These are phyloP conservation scores for Schizopygopsis pylzovi DNA, from an alignment of 2,797 vertebrate species.

Conservation along the genomic window DNA sequence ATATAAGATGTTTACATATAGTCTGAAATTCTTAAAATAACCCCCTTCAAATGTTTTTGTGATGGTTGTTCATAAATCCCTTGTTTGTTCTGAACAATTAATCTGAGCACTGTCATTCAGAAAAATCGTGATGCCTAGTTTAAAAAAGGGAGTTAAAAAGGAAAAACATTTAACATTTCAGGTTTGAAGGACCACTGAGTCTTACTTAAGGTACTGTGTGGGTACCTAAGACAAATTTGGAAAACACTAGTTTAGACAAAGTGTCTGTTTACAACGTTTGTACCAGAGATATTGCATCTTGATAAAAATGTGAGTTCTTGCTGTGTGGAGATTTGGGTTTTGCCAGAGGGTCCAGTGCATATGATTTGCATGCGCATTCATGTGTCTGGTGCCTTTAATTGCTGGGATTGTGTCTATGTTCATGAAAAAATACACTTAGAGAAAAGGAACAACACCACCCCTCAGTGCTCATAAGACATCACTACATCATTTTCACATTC, in stretches of 20 bases:
- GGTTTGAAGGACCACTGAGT: neutral
- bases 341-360: conserved; percentile 10
- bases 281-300: neutral
- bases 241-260: neutral
- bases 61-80: too few species aligned
- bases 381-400: neutral
- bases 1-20: too few species aligned
- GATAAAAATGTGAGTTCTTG: neutral
- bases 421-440: neutral
- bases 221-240: neutral
- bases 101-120: too few species aligned
- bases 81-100: too few species aligned
- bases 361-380: conserved; percentile 15
- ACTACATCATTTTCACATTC: neutral
- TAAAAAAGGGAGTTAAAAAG: neutral
- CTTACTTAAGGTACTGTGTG: neutral
- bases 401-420: neutral
- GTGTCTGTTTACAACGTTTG: neutral
- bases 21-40: too few species aligned
- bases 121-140: neutral
- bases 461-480: conserved; percentile 27
- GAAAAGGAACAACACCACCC: conserved; percentile 21
- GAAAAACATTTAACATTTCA: neutral
- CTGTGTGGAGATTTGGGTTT: neutral
- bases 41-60: too few species aligned